These are phyloP conservation scores for Stratiomys singularior DNA, from an alignment of 2,888 invertebrate species.

Conservation along the genomic window DNA sequence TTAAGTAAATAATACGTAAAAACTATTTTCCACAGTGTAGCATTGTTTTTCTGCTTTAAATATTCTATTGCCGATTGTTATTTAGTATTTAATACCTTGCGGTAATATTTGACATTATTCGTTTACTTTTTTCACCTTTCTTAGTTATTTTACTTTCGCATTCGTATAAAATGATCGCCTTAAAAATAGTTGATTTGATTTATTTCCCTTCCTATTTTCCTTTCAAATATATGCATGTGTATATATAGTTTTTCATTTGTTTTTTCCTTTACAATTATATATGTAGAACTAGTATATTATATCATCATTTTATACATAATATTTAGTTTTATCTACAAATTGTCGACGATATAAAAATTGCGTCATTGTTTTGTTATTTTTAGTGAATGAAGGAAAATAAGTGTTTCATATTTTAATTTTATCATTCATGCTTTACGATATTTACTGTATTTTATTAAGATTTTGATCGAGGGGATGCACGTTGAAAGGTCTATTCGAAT, in stretches of 20 bases:
- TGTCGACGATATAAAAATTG: conserved; percentile 12
- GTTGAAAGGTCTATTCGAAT: too few species aligned
- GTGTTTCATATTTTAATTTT: too few species aligned
- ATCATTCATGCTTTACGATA: too few species aligned
- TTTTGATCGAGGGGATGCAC: too few species aligned
- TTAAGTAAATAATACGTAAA: too few species aligned
- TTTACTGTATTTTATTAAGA: too few species aligned
- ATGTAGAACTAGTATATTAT: background rate
- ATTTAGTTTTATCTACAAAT: conserved; percentile 18
- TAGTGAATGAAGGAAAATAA: too few species aligned
- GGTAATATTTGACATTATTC: too few species aligned
- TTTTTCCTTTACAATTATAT: background rate
- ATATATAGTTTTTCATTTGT: conserved; percentile 36
- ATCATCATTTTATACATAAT: background rate
- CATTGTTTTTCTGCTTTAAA: background rate
- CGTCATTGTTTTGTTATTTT: background rate
- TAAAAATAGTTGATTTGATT: conserved; percentile 55
- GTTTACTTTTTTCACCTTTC: background rate
- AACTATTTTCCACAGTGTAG: too few species aligned
- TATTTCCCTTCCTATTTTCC: conserved; percentile 48
- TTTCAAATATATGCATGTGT: conserved; percentile 53
- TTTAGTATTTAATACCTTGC: background rate
- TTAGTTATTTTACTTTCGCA: background rate
- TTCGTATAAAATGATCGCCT: conserved; percentile 51
- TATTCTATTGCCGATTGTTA: background rate